Conservation (phyloP, 1,140 invertebrate genomes). For the Drosophila equinoxialis region DNA sequence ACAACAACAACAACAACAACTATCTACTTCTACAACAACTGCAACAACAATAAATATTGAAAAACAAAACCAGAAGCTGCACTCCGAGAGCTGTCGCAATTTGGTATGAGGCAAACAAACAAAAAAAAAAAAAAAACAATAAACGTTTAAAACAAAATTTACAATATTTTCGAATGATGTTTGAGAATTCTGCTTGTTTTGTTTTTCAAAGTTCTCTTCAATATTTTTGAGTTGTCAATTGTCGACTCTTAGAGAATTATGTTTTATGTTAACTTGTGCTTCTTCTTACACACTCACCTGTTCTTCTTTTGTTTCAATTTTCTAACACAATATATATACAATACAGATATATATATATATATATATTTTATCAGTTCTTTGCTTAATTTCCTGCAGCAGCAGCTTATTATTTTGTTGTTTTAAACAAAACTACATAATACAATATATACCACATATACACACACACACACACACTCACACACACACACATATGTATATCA, state of each 20-base stretch:
- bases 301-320: too few species aligned
- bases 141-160: constrained; percentile 43
- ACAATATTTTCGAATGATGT: constrained; percentile 48
- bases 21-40: constrained; percentile 37
- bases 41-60: constrained; percentile 40
- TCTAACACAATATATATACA: constrained; percentile 5
- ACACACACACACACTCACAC: constrained; percentile 21
- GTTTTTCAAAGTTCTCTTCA: constrained; percentile 50
- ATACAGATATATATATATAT: neutral
- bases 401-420: constrained; percentile 3
- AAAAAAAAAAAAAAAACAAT: constrained; percentile 36
- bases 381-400: neutral
- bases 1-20: constrained; percentile 33
- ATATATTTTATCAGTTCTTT: neutral
- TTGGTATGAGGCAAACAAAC: constrained; percentile 54
- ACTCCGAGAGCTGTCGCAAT: constrained; percentile 83
- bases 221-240: neutral
- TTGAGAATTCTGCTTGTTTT: constrained; percentile 60
- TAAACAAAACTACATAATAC: constrained; percentile 49
- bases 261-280: constrained; percentile 4
- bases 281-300: neutral
- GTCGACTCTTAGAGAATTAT: neutral
- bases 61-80: constrained; percentile 79
- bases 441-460: constrained; percentile 40
- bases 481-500: constrained; percentile 30